These are phyloP conservation scores for Latrodectus geometricus DNA, from an alignment of 1,140 invertebrate species.

Conservation along the genomic window DNA sequence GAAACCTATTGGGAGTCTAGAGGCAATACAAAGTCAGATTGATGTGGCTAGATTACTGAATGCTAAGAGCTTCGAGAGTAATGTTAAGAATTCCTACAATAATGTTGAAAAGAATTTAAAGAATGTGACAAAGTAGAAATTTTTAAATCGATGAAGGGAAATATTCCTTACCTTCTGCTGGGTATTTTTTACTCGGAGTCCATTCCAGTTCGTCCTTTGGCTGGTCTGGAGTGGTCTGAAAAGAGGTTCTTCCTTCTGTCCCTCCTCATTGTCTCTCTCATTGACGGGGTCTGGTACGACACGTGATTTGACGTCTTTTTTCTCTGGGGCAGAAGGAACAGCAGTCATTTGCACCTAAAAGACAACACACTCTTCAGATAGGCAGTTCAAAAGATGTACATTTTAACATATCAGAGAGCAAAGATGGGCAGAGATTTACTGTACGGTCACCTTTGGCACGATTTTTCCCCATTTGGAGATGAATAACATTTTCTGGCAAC, in stretches of 20 bases:
- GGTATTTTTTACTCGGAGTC: conserved; percentile 19
- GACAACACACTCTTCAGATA: not conserved
- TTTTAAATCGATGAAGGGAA: not conserved
- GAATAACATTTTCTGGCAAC: no score
- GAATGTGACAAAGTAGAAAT: no score
- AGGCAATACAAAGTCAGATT: no score
- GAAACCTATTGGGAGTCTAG: no score
- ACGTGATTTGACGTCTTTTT: conserved; percentile 31
- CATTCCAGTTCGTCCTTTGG: conserved; percentile 37
- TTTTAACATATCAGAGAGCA: no score
- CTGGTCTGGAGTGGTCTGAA: conserved; percentile 44
- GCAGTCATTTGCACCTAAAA: conserved; percentile 25
- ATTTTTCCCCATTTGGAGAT: no score
- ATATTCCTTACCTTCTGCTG: conserved; percentile 12
- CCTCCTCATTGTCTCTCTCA: not conserved
- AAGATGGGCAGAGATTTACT: no score
- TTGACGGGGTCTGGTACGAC: conserved; percentile 12
- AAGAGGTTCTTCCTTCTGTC: conserved; percentile 47
- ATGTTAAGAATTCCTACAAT: no score
- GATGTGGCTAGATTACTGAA: no score
- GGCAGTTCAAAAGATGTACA: not conserved
- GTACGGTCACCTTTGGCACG: no score
- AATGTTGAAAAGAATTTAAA: no score
- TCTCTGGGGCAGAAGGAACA: conserved; percentile 23
- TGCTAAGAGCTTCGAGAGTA: no score